Conservation (phyloP, 2,797 vertebrate genomes). For the Micromesistius poutassou region DNA sequence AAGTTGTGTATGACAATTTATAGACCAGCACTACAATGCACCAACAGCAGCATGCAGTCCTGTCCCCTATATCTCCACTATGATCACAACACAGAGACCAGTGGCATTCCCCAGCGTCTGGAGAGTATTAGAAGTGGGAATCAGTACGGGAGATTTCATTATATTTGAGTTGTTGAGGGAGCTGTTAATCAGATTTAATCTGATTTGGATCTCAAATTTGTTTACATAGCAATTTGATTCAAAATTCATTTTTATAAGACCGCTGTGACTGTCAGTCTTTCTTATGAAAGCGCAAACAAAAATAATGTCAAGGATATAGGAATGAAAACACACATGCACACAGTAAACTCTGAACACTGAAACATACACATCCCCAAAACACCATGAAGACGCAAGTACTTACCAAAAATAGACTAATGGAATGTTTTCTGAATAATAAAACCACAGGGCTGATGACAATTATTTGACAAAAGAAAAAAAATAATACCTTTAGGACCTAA, state of each 20-base stretch:
- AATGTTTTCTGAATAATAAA: neutral
- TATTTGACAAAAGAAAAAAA: neutral
- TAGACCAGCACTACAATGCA: constrained; percentile 18
- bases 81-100: constrained; percentile 8
- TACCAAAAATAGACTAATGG: neutral
- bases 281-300: neutral
- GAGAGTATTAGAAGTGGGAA: constrained; percentile 31
- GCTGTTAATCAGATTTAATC: constrained; percentile 27
- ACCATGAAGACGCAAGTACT: neutral
- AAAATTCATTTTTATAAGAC: constrained; percentile 30
- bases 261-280: neutral
- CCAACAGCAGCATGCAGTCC: constrained; percentile 17
- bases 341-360: neutral
- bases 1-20: constrained; percentile 5
- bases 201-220: constrained; percentile 24
- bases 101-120: constrained; percentile 27
- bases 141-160: constrained; percentile 26
- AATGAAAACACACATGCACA: neutral
- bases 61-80: constrained; percentile 2
- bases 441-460: neutral
- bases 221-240: constrained; percentile 22
- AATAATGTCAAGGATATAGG: neutral
- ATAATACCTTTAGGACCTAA: constrained; percentile 6
- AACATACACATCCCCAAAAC: neutral
- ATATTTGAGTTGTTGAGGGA: constrained; percentile 20